Conservation (phyloP, 1,140 invertebrate genomes). For the Dendrolimus kikuchii region DNA sequence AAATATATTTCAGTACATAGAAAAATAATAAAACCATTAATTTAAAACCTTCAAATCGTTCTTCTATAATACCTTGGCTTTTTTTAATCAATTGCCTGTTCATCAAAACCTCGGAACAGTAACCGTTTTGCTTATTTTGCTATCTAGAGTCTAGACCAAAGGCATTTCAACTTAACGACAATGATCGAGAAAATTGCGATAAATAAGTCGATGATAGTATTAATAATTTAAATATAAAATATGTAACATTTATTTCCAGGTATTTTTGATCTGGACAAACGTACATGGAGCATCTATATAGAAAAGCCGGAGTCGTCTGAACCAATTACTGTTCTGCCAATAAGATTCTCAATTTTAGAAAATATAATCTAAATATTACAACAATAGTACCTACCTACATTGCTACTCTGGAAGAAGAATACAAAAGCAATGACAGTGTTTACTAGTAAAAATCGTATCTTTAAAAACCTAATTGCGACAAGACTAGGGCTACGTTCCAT, state of each 20-base stretch:
- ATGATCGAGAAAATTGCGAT: not conserved
- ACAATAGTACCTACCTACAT: no score
- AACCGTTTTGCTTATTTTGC: no score
- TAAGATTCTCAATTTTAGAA: constrained; percentile 35
- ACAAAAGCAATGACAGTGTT: no score
- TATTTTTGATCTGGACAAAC: constrained; percentile 58
- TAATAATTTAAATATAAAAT: not conserved
- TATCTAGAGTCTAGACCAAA: no score
- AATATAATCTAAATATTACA: no score
- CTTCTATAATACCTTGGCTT: not conserved
- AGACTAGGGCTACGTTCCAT: no score
- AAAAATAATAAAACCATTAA: no score
- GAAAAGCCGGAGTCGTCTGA: constrained; percentile 48
- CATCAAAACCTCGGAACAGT: no score
- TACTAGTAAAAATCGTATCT: no score
- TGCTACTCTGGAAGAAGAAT: no score
- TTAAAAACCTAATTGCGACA: no score
- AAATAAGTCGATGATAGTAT: not conserved
- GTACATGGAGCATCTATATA: constrained; percentile 59
- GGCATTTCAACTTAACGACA: not conserved
- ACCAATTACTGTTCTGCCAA: constrained; percentile 50
- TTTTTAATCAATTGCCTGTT: not conserved
- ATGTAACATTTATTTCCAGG: constrained; percentile 62
- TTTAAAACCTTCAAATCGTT: no score
- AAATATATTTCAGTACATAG: not conserved